Percentiles rank a stretch among this genome's conserved stretches.
These are phyloP conservation scores for Ochropleura plecta DNA, from an alignment of 2,888 invertebrate genomes.

Conservation along the genomic window DNA sequence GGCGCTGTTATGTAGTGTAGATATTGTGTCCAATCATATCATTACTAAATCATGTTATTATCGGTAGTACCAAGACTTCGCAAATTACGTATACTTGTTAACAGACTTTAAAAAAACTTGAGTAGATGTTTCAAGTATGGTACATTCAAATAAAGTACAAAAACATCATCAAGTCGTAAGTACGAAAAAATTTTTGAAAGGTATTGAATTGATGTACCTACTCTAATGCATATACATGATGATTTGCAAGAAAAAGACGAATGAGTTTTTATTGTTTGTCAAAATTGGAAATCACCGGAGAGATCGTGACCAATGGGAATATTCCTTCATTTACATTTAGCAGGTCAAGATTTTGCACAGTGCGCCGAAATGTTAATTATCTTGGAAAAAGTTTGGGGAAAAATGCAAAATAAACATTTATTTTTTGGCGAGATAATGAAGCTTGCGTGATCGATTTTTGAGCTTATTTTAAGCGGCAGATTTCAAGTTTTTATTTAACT, in stretches of 20 bases:
- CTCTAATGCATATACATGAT: constrained; percentile 14
- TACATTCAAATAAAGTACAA: constrained; percentile 1
- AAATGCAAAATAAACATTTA: constrained; percentile 6
- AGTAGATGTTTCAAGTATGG: not conserved
- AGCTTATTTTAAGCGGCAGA: not conserved
- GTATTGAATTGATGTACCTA: constrained; percentile 5
- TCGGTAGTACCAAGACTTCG: not conserved
- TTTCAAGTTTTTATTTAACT: not conserved
- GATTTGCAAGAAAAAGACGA: constrained; percentile 32
- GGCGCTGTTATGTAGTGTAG: not conserved
- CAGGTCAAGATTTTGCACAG: constrained; percentile 43
- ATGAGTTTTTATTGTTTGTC: constrained; percentile 33
- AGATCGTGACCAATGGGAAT: constrained; percentile 39
- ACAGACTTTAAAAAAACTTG: not conserved
- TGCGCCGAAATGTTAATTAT: constrained; percentile 17
- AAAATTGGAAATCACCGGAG: constrained; percentile 40
- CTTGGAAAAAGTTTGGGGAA: constrained; percentile 22
- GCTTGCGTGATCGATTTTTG: constrained; percentile 15
- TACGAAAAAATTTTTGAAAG: constrained; percentile 27
- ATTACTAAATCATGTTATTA: not conserved
- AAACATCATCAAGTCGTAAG: constrained; percentile 32
- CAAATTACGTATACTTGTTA: not conserved
- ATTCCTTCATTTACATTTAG: constrained; percentile 39
- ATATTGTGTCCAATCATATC: not conserved
- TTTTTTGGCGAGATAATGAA: constrained; percentile 15